Evolutionary conservation across 2,888 invertebrate species (phyloP).

Genomic region (Notodonta ziczac): DNA sequence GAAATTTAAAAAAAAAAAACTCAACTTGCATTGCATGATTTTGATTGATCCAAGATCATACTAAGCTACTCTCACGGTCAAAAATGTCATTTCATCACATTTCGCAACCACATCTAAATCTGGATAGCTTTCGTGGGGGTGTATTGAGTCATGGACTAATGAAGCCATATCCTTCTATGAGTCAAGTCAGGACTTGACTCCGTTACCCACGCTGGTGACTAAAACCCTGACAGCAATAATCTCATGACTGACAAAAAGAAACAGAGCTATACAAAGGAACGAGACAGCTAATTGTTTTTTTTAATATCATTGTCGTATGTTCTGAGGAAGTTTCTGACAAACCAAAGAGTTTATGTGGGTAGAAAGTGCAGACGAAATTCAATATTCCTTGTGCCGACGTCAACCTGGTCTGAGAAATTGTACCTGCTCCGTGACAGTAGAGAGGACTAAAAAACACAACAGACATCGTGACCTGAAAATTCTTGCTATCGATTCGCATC

Average conservation of each 20-base stretch:
- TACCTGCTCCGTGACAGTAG: constrained; percentile 12
- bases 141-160: constrained; percentile 58
- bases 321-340: constrained; percentile 14
- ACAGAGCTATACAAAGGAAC: neutral
- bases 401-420: constrained; percentile 18
- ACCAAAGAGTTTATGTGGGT: constrained; percentile 37
- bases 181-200: constrained; percentile 45
- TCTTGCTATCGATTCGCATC: constrained; percentile 19
- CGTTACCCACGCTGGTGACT: constrained; percentile 52
- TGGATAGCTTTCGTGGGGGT: constrained; percentile 47
- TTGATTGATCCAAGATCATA: neutral
- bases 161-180: constrained; percentile 54
- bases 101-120: constrained; percentile 33
- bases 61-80: neutral
- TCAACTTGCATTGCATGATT: neutral
- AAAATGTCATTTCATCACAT: constrained; percentile 30
- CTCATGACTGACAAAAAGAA: neutral
- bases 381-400: constrained; percentile 36
- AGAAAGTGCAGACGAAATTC: constrained; percentile 42
- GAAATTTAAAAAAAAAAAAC: too few species aligned
- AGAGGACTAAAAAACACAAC: constrained; percentile 18
- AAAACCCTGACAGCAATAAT: neutral
- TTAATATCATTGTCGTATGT: neutral
- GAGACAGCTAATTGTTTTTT: neutral
- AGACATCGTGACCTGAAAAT: constrained; percentile 12